Base-by-base conservation (phyloP, 2,888 invertebrate genomes). In the Hypomecis atomaria region DNA sequence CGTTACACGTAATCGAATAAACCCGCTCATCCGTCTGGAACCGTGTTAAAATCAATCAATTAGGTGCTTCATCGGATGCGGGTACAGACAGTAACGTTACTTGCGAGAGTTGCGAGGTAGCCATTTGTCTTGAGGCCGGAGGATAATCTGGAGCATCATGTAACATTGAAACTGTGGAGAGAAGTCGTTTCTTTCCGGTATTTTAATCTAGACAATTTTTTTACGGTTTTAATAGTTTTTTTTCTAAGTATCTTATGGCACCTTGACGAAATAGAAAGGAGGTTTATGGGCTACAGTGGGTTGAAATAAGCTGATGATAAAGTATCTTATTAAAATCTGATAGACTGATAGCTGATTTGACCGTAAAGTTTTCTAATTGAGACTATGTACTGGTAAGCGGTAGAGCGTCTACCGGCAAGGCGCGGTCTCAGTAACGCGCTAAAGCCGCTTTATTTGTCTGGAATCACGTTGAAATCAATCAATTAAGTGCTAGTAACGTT, bases 41-140 rank as follows among this genome's bases (percentile, higher is more conserved):
- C 54, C 55, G 52, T 45, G 59, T 62, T 60, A 45, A 59, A 60
- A 60, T 65, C 62, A 62, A 66, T 62, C 62, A 56, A 62, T 65
- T 62, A 59, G 54, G 62, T 55, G 34, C 45, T 49, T 54, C 57
- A 13, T 58, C 58, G 36, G 52, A 50, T 59, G 23, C 7, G 44
- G 13, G 42, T 47, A 13, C 34, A 47, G 42, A 7, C 64, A 64
- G 64, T 59, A 50, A 52, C 59, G 5, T 37, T 23, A 42, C 59
- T 59, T 34, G 42, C 6, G 37, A 13, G 8, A 42, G 55, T 59
- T 34, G 42, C 6, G 37, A 13, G 8, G 36, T 34, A 40, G 9
- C 9, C 40, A 40, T 40, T 53, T 53, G 40, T 53, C 40, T 13
- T 40, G 33, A 11, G 11, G 8, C 11, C n/a, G 34, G 3, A 23